Evolutionary conservation across 1,140 invertebrate species (phyloP).

Genomic region (Zaprionus tsacasi): DNA sequence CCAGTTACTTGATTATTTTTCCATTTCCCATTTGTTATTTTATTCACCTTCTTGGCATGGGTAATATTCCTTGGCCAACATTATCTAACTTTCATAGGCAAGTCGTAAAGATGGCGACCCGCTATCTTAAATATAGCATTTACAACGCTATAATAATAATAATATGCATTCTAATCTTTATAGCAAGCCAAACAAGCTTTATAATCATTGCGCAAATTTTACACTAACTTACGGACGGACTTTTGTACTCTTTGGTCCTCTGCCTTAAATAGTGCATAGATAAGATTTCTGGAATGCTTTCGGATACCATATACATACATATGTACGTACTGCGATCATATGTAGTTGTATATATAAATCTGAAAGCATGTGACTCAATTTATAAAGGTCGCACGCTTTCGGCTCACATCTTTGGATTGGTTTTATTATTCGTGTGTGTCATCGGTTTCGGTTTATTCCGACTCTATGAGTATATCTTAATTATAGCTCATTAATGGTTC

Average conservation of each 20-base stretch:
- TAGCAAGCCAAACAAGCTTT: slow-evolving; percentile 46
- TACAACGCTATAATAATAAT: slow-evolving; percentile 72
- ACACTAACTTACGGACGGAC: slow-evolving; percentile 38
- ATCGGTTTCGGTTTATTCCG: slow-evolving; percentile 10
- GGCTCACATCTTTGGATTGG: not conserved
- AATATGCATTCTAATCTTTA: slow-evolving; percentile 73
- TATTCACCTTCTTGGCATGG: slow-evolving; percentile 1
- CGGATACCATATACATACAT: slow-evolving; percentile 13
- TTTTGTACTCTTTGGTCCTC: slow-evolving; percentile 54
- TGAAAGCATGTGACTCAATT: slow-evolving; percentile 40
- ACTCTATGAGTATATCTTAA: slow-evolving; percentile 27
- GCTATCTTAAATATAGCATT: slow-evolving; percentile 76
- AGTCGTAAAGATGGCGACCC: slow-evolving; percentile 44
- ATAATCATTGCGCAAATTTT: slow-evolving; percentile 39
- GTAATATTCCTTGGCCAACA: slow-evolving; percentile 27
- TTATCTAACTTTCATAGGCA: slow-evolving; percentile 53
- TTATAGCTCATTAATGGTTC: slow-evolving; percentile 27
- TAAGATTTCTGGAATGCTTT: slow-evolving; percentile 53
- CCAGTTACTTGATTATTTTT: not conserved
- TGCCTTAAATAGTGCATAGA: slow-evolving; percentile 38
- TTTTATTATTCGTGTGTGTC: slow-evolving; percentile 19
- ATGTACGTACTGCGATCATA: not conserved
- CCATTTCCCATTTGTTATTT: slow-evolving; percentile 14
- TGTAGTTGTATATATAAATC: slow-evolving; percentile 19
- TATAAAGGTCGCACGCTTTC: slow-evolving; percentile 28